Percentiles rank a stretch among this genome's conserved stretches.
Conservation (phyloP, 2,113 vertebrate genomes). For the Oreochromis tanganicae region DNA sequence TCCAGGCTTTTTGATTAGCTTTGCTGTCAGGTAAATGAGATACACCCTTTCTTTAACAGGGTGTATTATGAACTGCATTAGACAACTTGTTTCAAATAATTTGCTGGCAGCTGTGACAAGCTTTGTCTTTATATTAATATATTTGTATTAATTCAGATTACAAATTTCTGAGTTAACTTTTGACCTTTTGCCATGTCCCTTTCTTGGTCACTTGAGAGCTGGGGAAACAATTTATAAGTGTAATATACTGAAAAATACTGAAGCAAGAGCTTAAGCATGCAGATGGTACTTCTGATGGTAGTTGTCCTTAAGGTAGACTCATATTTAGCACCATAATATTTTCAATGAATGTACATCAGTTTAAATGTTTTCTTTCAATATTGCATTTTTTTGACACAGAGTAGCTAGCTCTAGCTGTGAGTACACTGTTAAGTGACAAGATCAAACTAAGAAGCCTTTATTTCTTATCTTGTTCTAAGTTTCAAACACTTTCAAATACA, state of each 20-base stretch:
- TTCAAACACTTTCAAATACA: neutral
- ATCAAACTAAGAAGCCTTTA: neutral
- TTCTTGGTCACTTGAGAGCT: neutral
- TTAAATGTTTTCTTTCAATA: neutral
- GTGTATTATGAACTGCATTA: neutral
- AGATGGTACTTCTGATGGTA: neutral
- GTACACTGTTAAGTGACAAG: neutral
- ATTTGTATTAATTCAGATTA: neutral
- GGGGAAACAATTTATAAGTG: neutral
- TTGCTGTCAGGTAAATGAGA: conserved; percentile 31
- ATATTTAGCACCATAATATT: neutral
- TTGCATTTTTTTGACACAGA: neutral
- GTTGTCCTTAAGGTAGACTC: neutral
- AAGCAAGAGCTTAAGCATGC: neutral
- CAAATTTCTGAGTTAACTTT: neutral
- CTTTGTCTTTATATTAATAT: neutral
- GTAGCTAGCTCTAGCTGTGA: neutral
- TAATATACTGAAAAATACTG: neutral
- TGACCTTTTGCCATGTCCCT: neutral
- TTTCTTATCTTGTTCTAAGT: neutral
- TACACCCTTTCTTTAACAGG: neutral
- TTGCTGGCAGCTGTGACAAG: neutral
- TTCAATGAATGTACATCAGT: neutral
- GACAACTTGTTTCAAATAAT: neutral
- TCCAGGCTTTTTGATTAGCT: conserved; percentile 25